Conservation (phyloP, 2,888 invertebrate genomes). For the Lithophane semibrunnea region DNA sequence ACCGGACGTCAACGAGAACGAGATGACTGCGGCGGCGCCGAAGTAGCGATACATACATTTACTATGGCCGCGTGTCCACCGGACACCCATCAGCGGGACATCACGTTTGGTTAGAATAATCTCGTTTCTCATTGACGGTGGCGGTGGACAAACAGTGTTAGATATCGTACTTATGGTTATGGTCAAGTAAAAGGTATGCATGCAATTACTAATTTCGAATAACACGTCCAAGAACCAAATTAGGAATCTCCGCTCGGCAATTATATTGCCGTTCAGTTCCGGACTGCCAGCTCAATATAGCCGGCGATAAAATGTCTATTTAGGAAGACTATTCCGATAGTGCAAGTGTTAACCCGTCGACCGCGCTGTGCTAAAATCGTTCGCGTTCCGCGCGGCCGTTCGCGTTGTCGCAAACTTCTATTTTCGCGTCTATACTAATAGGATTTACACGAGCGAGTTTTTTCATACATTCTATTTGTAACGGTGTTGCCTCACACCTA, state of each 20-base stretch:
- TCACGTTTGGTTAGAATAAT: too few relatives aligned
- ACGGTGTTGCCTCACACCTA: slow-evolving; percentile 69
- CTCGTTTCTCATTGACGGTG: too few relatives aligned
- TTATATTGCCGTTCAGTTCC: slow-evolving; percentile 8
- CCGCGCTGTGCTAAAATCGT: slow-evolving; percentile 35
- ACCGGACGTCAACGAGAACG: too few relatives aligned
- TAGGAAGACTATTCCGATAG: slow-evolving; percentile 29
- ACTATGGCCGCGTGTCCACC: too few relatives aligned
- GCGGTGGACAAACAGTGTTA: too few relatives aligned
- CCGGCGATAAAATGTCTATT: slow-evolving; percentile 25
- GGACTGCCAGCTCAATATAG: slow-evolving; percentile 10
- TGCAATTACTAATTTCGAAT: not conserved
- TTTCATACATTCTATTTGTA: slow-evolving; percentile 75
- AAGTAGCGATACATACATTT: too few relatives aligned
- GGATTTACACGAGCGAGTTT: slow-evolving; percentile 81
- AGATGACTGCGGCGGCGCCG: too few relatives aligned
- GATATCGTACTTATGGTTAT: not conserved
- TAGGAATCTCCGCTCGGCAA: not conserved
- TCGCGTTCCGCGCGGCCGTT: slow-evolving; percentile 46
- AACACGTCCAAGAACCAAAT: not conserved
- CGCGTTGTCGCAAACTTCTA: slow-evolving; percentile 70
- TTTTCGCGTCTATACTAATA: slow-evolving; percentile 74
- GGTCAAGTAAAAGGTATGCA: not conserved
- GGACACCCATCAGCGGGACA: too few relatives aligned
- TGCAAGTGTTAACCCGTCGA: slow-evolving; percentile 36